Conservation (phyloP, 2,888 invertebrate species). For the Amiota mariae region DNA sequence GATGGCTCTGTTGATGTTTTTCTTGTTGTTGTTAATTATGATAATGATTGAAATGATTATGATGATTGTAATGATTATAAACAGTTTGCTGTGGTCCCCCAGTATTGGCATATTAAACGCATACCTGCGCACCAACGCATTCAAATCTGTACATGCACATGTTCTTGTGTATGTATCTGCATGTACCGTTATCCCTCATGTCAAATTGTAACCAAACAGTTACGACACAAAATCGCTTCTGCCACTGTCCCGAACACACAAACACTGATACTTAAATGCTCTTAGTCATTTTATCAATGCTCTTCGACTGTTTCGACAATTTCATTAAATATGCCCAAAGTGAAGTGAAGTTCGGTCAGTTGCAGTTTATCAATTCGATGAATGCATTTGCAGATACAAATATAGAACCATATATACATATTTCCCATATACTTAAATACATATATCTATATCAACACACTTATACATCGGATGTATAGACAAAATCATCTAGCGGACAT, state of each 20-base stretch:
- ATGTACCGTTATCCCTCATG: slow-evolving; percentile 47
- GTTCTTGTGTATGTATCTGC: slow-evolving; percentile 27
- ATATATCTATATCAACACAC: too few relatives aligned
- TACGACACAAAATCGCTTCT: slow-evolving; percentile 62
- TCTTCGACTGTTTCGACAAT: slow-evolving; percentile 58
- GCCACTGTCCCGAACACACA: slow-evolving; percentile 13
- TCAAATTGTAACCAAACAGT: slow-evolving; percentile 68
- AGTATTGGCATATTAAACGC: slow-evolving; percentile 33
- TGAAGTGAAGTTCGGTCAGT: slow-evolving; percentile 56
- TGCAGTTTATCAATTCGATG: slow-evolving; percentile 65
- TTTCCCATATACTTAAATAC: too few relatives aligned
- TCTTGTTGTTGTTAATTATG: slow-evolving; percentile 33
- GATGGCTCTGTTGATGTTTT: slow-evolving; percentile 25
- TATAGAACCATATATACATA: neutral
- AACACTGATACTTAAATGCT: slow-evolving; percentile 15
- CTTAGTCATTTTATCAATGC: slow-evolving; percentile 30
- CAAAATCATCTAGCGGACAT: too few relatives aligned
- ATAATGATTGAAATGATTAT: slow-evolving; percentile 8
- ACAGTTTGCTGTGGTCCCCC: slow-evolving; percentile 14
- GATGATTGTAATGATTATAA: slow-evolving; percentile 1
- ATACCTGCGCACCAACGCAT: neutral
- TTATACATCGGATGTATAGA: too few relatives aligned
- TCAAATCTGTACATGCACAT: neutral
- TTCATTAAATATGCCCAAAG: slow-evolving; percentile 71
- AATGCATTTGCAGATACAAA: slow-evolving; percentile 3